Base-by-base conservation (phyloP, 2,113 vertebrate genomes). In the Amazona guildingii region DNA sequence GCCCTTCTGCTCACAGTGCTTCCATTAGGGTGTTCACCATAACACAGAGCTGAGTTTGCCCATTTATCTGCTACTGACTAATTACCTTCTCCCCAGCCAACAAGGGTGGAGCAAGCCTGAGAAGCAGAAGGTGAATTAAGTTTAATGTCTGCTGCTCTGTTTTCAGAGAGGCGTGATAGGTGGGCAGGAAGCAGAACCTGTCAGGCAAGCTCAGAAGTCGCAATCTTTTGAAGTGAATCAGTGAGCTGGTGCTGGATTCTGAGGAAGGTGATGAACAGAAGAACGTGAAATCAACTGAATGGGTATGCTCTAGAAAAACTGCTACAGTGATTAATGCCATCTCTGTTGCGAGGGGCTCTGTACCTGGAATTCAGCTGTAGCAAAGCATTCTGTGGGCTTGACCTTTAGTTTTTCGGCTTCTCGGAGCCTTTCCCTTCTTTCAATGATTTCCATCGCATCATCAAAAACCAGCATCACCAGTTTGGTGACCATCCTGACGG, bases 401-500 rank as follows among this genome's bases (percentile, higher is more conserved):
- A 85, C 24, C 37, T 77, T 96, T 12, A 23, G 28, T 17, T 90
- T 91, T 76, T 98, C 89, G 0, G 43, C 78, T 72, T 95, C 89
- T 72, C 1, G 91, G 39, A 64, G 17, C 3, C 46, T 51, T 18
- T 97, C 92, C 76, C 90, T 97, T 46, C 94, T 61, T 70, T 97
- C 96, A 41, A 98, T 97, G 10, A 95, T 35, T 62, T 98, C 97
- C 98, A 98, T 98, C 2, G 97, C 90, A 18, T 41, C 82, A 27
- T 98, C 97, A 44, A 98, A 91, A 54, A 98, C 72, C 28, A 83
- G 64, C 80, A 94, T 93, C 94, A 98, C 86, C 76, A 98, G 81
- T 86, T 98, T 98, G 94, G 85, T 94, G 83, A 98, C 95, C 98
- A 98, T 98, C 63, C 98, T 97, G 43, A 97, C 94, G 7, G 98